Conservation (phyloP, 2,797 vertebrate species). For the Danio aesculapii region DNA sequence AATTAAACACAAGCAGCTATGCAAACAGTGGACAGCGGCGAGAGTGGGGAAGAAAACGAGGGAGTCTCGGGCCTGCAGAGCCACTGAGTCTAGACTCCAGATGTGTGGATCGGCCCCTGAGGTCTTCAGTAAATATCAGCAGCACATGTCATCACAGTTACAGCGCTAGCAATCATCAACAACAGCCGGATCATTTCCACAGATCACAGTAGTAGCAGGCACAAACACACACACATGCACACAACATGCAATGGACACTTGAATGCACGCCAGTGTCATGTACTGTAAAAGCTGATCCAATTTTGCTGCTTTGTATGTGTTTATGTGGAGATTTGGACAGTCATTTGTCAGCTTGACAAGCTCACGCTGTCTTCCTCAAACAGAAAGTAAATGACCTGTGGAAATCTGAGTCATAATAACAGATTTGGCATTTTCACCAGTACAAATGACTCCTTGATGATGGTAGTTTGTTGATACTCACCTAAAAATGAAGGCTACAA, state of each 20-base stretch:
- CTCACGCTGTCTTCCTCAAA: conserved; percentile 58
- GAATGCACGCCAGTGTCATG: conserved; percentile 57
- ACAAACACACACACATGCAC: conserved; percentile 62
- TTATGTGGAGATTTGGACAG: background rate
- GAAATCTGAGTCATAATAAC: conserved; percentile 73
- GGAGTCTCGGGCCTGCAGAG: conserved; percentile 74
- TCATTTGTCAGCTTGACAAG: conserved; percentile 21
- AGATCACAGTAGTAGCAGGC: conserved; percentile 68
- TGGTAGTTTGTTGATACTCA: too few relatives aligned
- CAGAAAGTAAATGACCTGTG: conserved; percentile 71
- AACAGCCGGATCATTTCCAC: conserved; percentile 73
- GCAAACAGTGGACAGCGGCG: conserved; percentile 73
- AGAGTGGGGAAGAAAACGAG: conserved; percentile 65
- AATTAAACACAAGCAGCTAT: conserved; percentile 74
- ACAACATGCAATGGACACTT: conserved; percentile 36
- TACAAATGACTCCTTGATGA: too few relatives aligned
- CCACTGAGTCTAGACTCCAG: conserved; percentile 87
- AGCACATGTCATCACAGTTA: conserved; percentile 79
- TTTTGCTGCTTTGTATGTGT: background rate
- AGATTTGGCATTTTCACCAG: conserved; percentile 62
- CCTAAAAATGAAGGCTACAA: too few relatives aligned
- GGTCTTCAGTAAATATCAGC: conserved; percentile 82
- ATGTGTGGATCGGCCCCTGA: conserved; percentile 80
- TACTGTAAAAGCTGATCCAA: background rate
- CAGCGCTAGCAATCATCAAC: conserved; percentile 73